Percentiles rank a stretch among this genome's conserved stretches.
phyloP scores from a whole-genome alignment of 1,140 invertebrate species.

The Trachymyrmex septentrionalis region DNA sequence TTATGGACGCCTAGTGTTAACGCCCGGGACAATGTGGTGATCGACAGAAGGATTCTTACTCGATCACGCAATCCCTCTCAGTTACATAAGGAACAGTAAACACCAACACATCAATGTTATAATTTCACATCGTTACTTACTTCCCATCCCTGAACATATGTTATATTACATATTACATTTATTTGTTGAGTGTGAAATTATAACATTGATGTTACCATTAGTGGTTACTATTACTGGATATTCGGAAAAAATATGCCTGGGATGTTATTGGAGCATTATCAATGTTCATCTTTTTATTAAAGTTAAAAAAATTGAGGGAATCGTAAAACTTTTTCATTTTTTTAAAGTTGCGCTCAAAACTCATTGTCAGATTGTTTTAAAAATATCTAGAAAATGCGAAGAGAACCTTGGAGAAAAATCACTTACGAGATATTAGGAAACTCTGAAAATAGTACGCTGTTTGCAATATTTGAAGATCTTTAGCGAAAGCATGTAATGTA shows the following conservation, averaged over 20 bases:
- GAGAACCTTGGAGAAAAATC: background rate
- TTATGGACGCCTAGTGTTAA: constrained; percentile 45
- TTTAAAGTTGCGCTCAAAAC: background rate
- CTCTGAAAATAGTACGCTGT: background rate
- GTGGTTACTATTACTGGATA: too few species aligned
- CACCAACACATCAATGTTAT: too few species aligned
- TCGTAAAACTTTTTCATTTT: constrained; percentile 1
- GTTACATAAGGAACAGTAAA: background rate
- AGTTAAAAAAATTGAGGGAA: background rate
- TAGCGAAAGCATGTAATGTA: background rate
- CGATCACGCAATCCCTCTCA: background rate
- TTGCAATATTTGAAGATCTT: background rate
- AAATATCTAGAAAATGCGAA: background rate
- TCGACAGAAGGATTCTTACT: background rate
- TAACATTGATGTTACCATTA: too few species aligned
- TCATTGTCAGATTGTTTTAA: background rate
- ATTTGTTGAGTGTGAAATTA: too few species aligned
- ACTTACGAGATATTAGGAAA: background rate
- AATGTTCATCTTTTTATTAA: background rate
- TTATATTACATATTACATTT: too few species aligned
- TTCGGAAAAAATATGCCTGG: background rate
- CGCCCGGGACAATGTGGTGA: background rate
- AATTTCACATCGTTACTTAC: too few species aligned
- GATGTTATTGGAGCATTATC: background rate
- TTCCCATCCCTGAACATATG: too few species aligned